Base-by-base conservation (phyloP, 2,888 invertebrate species). In the Lasioglossum calceatum region DNA sequence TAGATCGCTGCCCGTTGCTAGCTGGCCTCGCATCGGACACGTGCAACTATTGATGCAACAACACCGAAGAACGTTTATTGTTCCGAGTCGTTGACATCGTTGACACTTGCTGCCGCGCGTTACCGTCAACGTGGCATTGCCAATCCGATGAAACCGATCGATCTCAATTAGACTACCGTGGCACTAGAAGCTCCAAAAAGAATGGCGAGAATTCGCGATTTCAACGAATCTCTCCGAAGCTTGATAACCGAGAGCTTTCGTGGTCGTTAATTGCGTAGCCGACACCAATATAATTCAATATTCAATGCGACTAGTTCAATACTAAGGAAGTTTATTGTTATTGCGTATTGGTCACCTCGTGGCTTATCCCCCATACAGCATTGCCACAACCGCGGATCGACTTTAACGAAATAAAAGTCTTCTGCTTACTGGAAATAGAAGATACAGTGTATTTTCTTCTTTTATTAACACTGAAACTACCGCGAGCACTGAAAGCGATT, bases 21-120 rank as follows among this genome's bases (percentile, higher is more conserved):
- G 67, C 36, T 70, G 36, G 16, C 7, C 16, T 64, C 10, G 32
- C 16, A n/a, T 78, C 42, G 42, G 54, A 36, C 16, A 67, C 32
- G 7, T 47, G 27, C 10, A 32, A 36, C 16, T 54, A 16, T 67
- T 23, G 67, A 74, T 74, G 79, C 42, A 54, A 36, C 42, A 36
- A 36, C 42, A 39, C 42, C 39, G n/a, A 8, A 14, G 32, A 72
- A 61, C 72, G 47, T n/a, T 77, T 50, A 64, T 54, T 78, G 42
- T 73, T 19, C 36, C 27, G 36, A 32, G 27, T 16, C 10, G 64
- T 78, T 78, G 47, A 54, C 50, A 67, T 42, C 61, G 73, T 8
- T 82, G 32, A 47, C 23, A 50, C 16, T 14, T n/a, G 64, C 16
- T 64, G 32, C 32, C n/a, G 32, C 16, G 64, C 7, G 64, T 64